Percentiles rank a stretch among this genome's conserved stretches.
Evolutionary conservation across 2,797 vertebrate genomes (phyloP).

Genomic region (Paguma larvata): DNA sequence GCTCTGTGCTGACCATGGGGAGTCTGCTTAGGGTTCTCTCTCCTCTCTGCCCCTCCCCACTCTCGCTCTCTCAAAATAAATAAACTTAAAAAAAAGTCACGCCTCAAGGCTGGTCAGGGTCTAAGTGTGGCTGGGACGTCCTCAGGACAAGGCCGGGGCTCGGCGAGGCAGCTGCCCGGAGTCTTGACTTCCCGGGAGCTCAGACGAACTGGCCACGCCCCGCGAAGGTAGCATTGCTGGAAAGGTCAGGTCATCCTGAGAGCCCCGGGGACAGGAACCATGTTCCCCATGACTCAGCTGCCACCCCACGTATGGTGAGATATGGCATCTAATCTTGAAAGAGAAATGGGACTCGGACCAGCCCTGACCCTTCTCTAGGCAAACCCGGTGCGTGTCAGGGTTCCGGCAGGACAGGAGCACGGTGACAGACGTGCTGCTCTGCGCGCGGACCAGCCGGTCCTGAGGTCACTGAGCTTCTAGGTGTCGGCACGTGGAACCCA

Average conservation of each 20-base stretch:
- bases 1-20: too few relatives aligned
- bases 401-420: fast-evolving
- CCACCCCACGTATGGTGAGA: fast-evolving
- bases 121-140: not conserved
- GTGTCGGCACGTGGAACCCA: fast-evolving
- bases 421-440: not conserved
- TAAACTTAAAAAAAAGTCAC: too few relatives aligned
- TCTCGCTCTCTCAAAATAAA: too few relatives aligned
- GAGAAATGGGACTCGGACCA: not conserved
- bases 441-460: fast-evolving
- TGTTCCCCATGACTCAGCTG: fast-evolving
- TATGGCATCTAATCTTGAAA: not conserved
- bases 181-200: fast-evolving
- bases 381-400: fast-evolving
- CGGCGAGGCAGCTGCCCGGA: not conserved
- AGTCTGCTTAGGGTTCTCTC: too few relatives aligned
- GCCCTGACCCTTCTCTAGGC: too few relatives aligned
- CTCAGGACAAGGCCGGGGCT: not conserved
- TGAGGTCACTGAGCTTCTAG: fast-evolving
- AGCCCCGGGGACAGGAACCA: fast-evolving
- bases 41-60: too few relatives aligned
- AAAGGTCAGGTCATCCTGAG: fast-evolving
- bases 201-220: fast-evolving
- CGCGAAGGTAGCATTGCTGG: fast-evolving
- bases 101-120: too few relatives aligned